Evolutionary conservation across 1,140 invertebrate species (phyloP).

Genomic region (Drosophila cardini): DNA sequence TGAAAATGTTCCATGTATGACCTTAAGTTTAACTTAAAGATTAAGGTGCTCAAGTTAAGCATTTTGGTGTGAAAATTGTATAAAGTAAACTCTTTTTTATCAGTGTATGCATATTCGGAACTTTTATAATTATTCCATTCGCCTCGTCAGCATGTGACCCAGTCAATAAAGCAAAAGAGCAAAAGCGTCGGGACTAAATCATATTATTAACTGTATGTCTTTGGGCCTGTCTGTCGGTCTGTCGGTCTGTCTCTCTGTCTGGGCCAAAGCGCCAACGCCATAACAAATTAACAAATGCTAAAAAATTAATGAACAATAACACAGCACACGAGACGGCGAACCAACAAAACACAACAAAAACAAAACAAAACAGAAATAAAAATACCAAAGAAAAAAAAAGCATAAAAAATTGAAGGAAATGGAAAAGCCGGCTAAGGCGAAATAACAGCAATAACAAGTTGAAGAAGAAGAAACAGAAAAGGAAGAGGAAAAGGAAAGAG

Average conservation of each 20-base stretch:
- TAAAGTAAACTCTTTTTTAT: too few relatives aligned
- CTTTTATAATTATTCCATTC: too few relatives aligned
- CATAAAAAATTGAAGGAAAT: slow-evolving; percentile 21
- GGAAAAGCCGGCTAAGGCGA: slow-evolving; percentile 17
- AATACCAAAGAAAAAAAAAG: neutral
- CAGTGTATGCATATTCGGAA: too few relatives aligned
- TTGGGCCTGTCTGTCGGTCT: neutral
- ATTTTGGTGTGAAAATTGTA: too few relatives aligned
- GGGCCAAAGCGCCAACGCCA: slow-evolving; percentile 47
- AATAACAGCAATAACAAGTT: neutral
- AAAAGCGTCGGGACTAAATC: neutral
- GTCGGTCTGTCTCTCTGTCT: neutral
- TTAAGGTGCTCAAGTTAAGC: too few relatives aligned
- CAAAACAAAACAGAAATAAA: slow-evolving; percentile 23
- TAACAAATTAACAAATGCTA: slow-evolving; percentile 74
- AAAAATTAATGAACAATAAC: slow-evolving; percentile 79
- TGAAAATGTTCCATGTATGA: too few relatives aligned
- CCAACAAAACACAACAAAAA: slow-evolving; percentile 22
- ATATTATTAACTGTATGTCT: slow-evolving; percentile 35
- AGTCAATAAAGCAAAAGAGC: neutral
- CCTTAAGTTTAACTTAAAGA: too few relatives aligned
- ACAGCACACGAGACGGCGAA: slow-evolving; percentile 35
- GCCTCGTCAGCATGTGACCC: too few relatives aligned
- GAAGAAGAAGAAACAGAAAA: neutral
- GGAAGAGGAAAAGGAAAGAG: slow-evolving; percentile 49